Base-by-base conservation (phyloP, 2,888 invertebrate genomes). In the Torymus auratus region DNA sequence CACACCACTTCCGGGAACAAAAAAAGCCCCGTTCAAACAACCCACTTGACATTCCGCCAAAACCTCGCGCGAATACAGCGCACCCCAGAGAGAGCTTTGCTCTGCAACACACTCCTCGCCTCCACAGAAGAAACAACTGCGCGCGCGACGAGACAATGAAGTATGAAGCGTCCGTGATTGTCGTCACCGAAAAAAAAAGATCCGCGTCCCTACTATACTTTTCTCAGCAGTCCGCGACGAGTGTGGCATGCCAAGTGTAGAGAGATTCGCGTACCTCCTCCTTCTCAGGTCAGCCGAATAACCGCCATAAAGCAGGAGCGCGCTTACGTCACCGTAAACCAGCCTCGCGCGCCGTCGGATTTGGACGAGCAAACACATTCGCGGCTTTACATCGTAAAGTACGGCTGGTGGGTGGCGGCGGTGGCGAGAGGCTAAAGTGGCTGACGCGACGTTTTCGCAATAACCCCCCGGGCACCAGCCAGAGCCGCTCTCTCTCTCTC, bases 281-380 rank as follows among this genome's bases (percentile, higher is more conserved):
- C 15, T 56, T 12, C 58, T 13, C 53, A 62, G 73, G 79, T 70
- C 79, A 74, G 28, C 69, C 64, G 70, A 78, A 65, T 60, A 67
- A 71, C 53, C 71, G 20, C 65, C 55, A 72, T 67, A 78, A 78
- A 78, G 72, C 53, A 53, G n/a, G 20, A n/a, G 71, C 80, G 85
- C 85, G 83, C 85, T 87, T 86, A 84, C 86, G 85, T 85, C 85
- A 85, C 84, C 86, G 86, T 86, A 87, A 87, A 87, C 84, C 85
- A 84, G 84, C 84, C 23, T 15, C 17, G 17, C 41, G 64, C 56
- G 62, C 71, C 15, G 83, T 82, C 82, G 86, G 86, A 86, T 86
- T 87, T 85, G 83, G 85, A 85, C 86, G 85, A 84, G 85, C 86
- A 85, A 87, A 87, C 86, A 86, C 86, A 86, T 86, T 86, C 85